phyloP scores from a whole-genome alignment of 2,888 invertebrate species.

The Crematogaster levior region DNA sequence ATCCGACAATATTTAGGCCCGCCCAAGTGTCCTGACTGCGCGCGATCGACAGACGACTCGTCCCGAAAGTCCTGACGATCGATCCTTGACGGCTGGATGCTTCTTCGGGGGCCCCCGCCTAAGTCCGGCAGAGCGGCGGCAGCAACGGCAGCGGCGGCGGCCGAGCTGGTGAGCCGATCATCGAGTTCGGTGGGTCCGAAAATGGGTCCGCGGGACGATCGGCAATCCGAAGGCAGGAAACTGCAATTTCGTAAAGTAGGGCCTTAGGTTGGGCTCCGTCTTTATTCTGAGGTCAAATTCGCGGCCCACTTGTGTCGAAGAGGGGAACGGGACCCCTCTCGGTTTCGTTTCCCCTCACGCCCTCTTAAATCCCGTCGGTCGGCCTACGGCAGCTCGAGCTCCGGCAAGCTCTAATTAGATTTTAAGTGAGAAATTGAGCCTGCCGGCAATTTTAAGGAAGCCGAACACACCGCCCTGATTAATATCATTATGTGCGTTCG shows the following conservation, averaged over 20 bases:
- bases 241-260: conserved; percentile 83
- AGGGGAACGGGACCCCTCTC: conserved; percentile 9
- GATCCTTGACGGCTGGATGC: conserved; percentile 26
- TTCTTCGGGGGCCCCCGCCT: conserved; percentile 11
- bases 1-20: conserved; percentile 59
- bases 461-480: conserved; percentile 84
- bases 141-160: conserved; percentile 36
- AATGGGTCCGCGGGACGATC: conserved; percentile 72
- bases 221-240: conserved; percentile 79
- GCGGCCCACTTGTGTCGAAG: conserved; percentile 67
- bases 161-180: conserved; percentile 39
- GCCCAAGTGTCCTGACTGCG: conserved; percentile 56
- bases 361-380: conserved; percentile 26
- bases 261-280: conserved; percentile 77
- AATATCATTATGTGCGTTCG: conserved; percentile 83
- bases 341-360: conserved; percentile 34
- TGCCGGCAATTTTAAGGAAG: conserved; percentile 85
- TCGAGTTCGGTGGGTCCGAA: conserved; percentile 46
- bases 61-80: conserved; percentile 33
- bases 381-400: conserved; percentile 72
- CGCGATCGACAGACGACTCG: conserved; percentile 46
- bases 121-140: conserved; percentile 11
- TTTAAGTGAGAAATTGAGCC: conserved; percentile 86
- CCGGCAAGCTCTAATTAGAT: conserved; percentile 84
- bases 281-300: conserved; percentile 82